Evolutionary conservation across 92 coral and sea anemone species (phyloP).

Genomic region (Plumapathes pennacea): DNA sequence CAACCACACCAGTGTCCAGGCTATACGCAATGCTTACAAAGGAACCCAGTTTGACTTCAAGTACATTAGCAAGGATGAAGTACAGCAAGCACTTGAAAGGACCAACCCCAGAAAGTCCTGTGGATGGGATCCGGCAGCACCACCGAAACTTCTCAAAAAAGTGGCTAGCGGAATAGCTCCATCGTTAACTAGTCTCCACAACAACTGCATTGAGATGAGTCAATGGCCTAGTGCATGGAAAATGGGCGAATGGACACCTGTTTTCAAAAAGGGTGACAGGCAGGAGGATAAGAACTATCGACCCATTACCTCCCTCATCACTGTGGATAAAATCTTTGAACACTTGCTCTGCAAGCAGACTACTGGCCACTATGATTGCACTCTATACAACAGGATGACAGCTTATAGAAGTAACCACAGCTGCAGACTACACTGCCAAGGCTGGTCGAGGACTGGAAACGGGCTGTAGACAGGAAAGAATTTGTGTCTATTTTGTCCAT

Average conservation of each 20-base stretch:
- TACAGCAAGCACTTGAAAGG: conserved; percentile 31
- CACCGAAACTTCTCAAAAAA: conserved; percentile 38
- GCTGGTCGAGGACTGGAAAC: conserved; percentile 32
- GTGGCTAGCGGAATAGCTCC: conserved; percentile 51
- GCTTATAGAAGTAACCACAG: conserved; percentile 48
- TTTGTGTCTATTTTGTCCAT: conserved; percentile 20
- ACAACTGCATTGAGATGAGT: conserved; percentile 19
- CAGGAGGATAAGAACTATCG: conserved; percentile 31
- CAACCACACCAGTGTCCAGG: conserved; percentile 36
- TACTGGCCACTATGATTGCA: conserved; percentile 23
- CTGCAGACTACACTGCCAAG: conserved; percentile 51
- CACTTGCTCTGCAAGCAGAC: conserved; percentile 36
- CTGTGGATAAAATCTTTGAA: conserved; percentile 48
- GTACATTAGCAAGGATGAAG: conserved; percentile 26
- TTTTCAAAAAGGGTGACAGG: conserved; percentile 26
- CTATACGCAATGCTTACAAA: background rate
- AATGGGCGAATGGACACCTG: conserved; percentile 51
- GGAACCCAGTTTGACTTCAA: conserved; percentile 28
- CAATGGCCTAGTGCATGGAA: conserved; percentile 38
- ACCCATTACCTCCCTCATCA: conserved; percentile 42
- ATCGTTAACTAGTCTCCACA: conserved; percentile 38
- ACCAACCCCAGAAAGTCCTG: conserved; percentile 31
- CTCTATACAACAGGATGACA: conserved; percentile 31
- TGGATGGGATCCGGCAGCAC: conserved; percentile 40
- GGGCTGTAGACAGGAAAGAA: conserved; percentile 28